Base-by-base conservation (phyloP, 2,113 vertebrate genomes). In the Xenopus laevis region DNA sequence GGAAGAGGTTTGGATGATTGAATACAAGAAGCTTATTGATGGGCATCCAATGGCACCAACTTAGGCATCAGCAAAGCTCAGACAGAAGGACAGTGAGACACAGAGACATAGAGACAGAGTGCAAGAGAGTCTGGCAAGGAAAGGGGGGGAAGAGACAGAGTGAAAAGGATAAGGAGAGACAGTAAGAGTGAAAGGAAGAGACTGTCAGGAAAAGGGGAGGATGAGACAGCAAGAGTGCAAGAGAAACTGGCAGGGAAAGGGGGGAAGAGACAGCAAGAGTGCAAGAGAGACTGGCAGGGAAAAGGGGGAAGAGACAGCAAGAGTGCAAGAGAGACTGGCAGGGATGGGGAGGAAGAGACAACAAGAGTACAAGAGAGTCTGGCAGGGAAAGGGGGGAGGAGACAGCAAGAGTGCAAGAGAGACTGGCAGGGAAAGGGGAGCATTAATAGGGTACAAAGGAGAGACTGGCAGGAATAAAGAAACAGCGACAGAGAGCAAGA, bases 281-380 rank as follows among this genome's bases (percentile, higher is more conserved):
- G 20, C 18, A 17, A 47, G 71, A 45, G 44, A 70, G 20, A 57
- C 63, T 23, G 46, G 17, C 7, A 33, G 52, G 11, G 15, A 16
- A 4, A 7, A 21, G n/a, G 1, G 0, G 2, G 7, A n/a, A 15
- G 17, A 16, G 18, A 6, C n/a, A n/a, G n/a, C n/a, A 8, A 52
- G 53, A n/a, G 59, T 3, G 0, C 12, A n/a, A n/a, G 5, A 33
- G n/a, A 62, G n/a, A 9, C 58, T 15, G 58, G 30, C 5, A 30
- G 15, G 12, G 10, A 55, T n/a, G n/a, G n/a, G n/a, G n/a, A n/a
- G 10, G 40, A 63, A 57, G 59, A 33, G 30, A 23, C 58, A 44
- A 53, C 47, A 53, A 16, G 27, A 53, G n/a, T 66, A 50, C 50
- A 55, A 52, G 53, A 57, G 33, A 72, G 21, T 65, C 12, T 23